These are phyloP conservation scores for Itoplectis maculator DNA, from an alignment of 2,888 invertebrate genomes.

Conservation along the genomic window DNA sequence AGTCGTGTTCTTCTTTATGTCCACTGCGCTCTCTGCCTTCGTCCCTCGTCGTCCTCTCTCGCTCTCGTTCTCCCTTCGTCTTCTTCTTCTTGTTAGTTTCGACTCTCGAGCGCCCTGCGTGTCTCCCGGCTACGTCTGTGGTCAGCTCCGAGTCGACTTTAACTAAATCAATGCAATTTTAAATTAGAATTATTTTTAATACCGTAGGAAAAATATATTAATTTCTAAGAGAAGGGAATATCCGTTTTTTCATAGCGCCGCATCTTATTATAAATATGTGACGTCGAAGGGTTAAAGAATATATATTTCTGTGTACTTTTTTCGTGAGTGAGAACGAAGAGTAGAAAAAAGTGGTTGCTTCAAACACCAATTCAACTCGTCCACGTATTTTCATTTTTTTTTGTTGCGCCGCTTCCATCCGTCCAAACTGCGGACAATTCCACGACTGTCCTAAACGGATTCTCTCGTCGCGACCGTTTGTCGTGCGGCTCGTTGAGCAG, in stretches of 20 bases:
- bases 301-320: too few relatives aligned
- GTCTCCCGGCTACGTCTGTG: constrained; percentile 19
- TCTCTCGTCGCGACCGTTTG: constrained; percentile 60
- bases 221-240: background rate
- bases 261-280: too few relatives aligned
- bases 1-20: constrained; percentile 77
- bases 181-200: background rate
- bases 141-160: background rate
- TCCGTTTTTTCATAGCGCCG: too few relatives aligned
- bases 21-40: constrained; percentile 63
- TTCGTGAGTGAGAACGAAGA: too few relatives aligned
- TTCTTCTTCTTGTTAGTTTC: constrained; percentile 31
- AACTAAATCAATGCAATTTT: background rate
- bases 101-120: constrained; percentile 19
- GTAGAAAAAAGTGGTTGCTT: background rate
- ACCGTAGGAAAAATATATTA: background rate
- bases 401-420: background rate
- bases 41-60: constrained; percentile 7
- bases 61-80: background rate
- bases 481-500: constrained; percentile 73
- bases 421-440: constrained; percentile 37
- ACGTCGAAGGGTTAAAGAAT: too few relatives aligned
- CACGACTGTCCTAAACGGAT: constrained; percentile 57
- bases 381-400: background rate
- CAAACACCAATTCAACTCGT: background rate